Base-by-base conservation (phyloP, 1,140 invertebrate species). In the Dufourea novaeangliae region DNA sequence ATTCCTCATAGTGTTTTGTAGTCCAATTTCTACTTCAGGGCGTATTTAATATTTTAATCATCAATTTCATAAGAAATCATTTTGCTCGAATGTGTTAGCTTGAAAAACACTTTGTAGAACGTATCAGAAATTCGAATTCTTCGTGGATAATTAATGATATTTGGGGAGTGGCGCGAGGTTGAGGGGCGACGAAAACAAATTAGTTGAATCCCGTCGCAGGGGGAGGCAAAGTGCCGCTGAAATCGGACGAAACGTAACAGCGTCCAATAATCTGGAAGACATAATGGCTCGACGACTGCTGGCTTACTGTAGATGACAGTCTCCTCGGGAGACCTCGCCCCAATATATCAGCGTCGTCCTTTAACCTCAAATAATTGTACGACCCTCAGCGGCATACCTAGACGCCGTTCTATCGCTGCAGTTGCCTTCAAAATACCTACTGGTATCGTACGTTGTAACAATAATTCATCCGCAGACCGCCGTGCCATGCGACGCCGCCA, bases 301-400 rank as follows among this genome's bases (percentile, higher is more conserved):
- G 67, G 66, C 77, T 85, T 69, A 54, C 78, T 84, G 79, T 59
- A 46, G 82, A 76, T 84, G 83, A 85, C 83, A 85, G 75, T 84
- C 76, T 85, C 74, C 83, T 81, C 82, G 54, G 39, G 82, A 82
- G 79, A 82, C 67, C 50, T 77, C 61, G 67, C 57, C 37, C 66
- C 80, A 78, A 85, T 85, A 85, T 84, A 84, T 85, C 82, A 85
- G 82, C 82, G 82, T 84, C 79, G 74, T 78, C 83, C 81, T 84
- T 81, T 84, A 85, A 85, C 83, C 83, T 81, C 83, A 80, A 85
- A 85, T 81, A 85, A 85, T 85, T 85, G 82, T 84, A 85, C 69
- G 78, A 84, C 50, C 57, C 77, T 73, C 52, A 17, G 29, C n/a
- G 52, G 70, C 44, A 50, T 64, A 46, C 62, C 75, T 61, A 8